These are phyloP conservation scores for Parochlus steinenii DNA, from an alignment of 2,888 invertebrate species.

Conservation along the genomic window DNA sequence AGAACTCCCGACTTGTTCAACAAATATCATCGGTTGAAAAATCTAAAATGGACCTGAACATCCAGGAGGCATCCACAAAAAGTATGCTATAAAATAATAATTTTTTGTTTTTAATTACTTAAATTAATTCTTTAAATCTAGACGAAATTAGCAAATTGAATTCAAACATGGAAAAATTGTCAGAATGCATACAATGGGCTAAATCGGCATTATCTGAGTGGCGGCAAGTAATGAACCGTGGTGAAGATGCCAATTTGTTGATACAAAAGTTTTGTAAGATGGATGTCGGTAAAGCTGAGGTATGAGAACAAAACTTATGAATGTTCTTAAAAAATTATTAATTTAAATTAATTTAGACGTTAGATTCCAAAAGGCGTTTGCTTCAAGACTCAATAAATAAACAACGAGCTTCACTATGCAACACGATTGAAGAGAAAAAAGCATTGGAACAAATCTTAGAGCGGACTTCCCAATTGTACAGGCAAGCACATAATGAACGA, in stretches of 20 bases:
- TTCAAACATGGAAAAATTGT: constrained; percentile 43
- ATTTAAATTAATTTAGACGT: constrained; percentile 22
- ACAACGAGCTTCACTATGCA: constrained; percentile 29
- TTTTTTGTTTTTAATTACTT: neutral
- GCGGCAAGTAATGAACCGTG: constrained; percentile 50
- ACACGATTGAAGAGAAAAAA: constrained; percentile 32
- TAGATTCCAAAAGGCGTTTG: constrained; percentile 37
- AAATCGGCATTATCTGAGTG: constrained; percentile 44
- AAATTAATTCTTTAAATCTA: constrained; percentile 16
- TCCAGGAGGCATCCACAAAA: constrained; percentile 21
- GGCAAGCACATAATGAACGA: constrained; percentile 44
- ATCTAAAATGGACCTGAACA: constrained; percentile 19
- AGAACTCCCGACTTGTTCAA: constrained; percentile 24
- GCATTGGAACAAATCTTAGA: constrained; percentile 39
- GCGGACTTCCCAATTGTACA: constrained; percentile 33
- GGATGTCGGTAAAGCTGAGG: constrained; percentile 49
- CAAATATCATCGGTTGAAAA: constrained; percentile 21
- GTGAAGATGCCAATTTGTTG: constrained; percentile 50
- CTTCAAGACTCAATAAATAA: constrained; percentile 34
- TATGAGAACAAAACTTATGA: constrained; percentile 14
- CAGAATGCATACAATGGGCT: constrained; percentile 48
- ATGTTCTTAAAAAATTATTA: neutral
- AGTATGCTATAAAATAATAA: constrained; percentile 17
- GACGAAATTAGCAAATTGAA: constrained; percentile 36
- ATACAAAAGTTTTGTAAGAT: constrained; percentile 54